These are phyloP conservation scores for Choreutis nemorana DNA, from an alignment of 2,888 invertebrate genomes.

Conservation along the genomic window DNA sequence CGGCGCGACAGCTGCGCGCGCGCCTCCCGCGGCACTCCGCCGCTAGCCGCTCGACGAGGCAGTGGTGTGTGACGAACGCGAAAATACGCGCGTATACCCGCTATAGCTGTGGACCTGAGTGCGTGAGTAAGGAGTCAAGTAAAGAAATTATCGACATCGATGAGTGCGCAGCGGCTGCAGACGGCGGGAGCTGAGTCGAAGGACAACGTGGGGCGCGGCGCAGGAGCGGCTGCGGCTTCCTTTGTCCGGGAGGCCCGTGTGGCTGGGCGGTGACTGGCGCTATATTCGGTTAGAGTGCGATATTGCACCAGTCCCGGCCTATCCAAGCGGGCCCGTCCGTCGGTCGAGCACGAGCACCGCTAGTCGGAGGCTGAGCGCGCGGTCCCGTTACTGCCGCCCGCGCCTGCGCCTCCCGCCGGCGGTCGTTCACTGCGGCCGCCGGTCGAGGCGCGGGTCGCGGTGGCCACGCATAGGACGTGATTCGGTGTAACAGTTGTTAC, in stretches of 20 bases:
- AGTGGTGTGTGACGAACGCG: slow-evolving; percentile 21
- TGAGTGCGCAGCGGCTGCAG: not conserved
- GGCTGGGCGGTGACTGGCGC: slow-evolving; percentile 63
- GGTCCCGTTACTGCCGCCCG: slow-evolving; percentile 61
- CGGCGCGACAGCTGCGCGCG: slow-evolving; percentile 60
- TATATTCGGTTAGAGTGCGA: slow-evolving; percentile 57
- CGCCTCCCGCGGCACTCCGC: slow-evolving; percentile 43
- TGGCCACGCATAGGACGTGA: slow-evolving; percentile 64
- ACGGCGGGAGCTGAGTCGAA: not conserved
- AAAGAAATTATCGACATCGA: not conserved
- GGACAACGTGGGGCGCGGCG: slow-evolving; percentile 24
- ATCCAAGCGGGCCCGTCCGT: slow-evolving; percentile 59
- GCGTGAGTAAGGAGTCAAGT: slow-evolving; percentile 16
- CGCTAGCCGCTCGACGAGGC: slow-evolving; percentile 27
- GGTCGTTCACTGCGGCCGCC: slow-evolving; percentile 60
- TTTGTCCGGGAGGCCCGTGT: slow-evolving; percentile 57
- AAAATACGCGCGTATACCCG: slow-evolving; percentile 39
- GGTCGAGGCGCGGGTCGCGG: slow-evolving; percentile 42
- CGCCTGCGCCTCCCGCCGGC: too few species aligned
- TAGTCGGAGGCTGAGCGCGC: slow-evolving; percentile 62
- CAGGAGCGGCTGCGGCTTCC: slow-evolving; percentile 38
- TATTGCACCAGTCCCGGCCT: slow-evolving; percentile 69
- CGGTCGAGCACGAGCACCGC: slow-evolving; percentile 59
- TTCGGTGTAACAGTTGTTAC: slow-evolving; percentile 60
- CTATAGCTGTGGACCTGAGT: slow-evolving; percentile 19